Evolutionary conservation across 2,888 invertebrate genomes (phyloP), one percentile per base, ranked within the genome.

Genomic region (Nomada ruficornis): DNA sequence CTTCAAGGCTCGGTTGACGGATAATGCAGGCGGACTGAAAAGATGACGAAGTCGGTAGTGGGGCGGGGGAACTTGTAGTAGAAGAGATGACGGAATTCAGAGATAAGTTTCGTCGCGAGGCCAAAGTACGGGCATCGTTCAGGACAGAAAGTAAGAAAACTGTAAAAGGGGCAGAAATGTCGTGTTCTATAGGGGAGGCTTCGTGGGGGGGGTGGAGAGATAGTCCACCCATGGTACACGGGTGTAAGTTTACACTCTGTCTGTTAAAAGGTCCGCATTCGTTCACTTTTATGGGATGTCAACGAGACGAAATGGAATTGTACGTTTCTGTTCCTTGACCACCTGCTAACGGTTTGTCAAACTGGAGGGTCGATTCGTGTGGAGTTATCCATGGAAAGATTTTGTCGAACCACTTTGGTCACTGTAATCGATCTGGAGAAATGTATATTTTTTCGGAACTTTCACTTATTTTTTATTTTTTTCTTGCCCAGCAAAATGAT

Each of bases 251-350:
- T 86, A 86, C 86, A 78, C 78, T 76, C 73, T 42, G 81, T 62
- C 75, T 71, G 84, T 86, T 86, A 86, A 86, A 86, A 81, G 85
- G 76, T 60, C 63, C 77, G 62, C 65, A 42, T 76, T 81, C 81
- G 77, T 75, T 47, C 69, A 60, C 71, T 65, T 83, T 86, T 86
- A 82, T 79, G 74, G 59, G 52, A 50, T 77, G 55, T 52, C 73
- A 76, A 86, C 78, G 75, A 71, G 69, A 80, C 73, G 71, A 84
- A 77, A 84, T 75, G 63, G 65, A 86, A 72, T 80, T 63, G 79
- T 50, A 57, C 70, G 71, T 67, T 60, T 60, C 20, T 42, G 42
- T 54, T 60, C 55, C 68, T 26, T 47, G 60, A 26, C 65, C n/a
- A 13, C n/a, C 59, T 68, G 44, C 60, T 60, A 57, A 50, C n/a